Base-by-base conservation (phyloP, 1,140 invertebrate genomes). In the Hesperophylax magnus region DNA sequence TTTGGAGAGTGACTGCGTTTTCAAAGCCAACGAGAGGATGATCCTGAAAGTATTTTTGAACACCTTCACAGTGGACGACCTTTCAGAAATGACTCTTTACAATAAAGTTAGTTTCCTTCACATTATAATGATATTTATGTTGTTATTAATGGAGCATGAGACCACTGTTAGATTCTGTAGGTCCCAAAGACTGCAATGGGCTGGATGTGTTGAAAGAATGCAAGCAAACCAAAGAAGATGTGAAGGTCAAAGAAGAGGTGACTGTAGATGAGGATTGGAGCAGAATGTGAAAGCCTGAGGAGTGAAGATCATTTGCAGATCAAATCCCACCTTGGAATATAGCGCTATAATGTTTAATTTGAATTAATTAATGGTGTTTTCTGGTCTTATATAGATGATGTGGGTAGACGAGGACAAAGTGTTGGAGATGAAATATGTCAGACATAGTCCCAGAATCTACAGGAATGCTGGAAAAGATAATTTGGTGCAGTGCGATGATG, bases 1-100 rank as follows among this genome's bases (percentile, higher is more conserved):
- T 1, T 85, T 96, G n/a, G 94, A 96, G 87, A 92, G 93, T 83
- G 92, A 94, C 89, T 94, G 94, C 85, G 91, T 95, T 75, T 94
- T 95, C 85, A 93, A 95, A 87, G 94, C 94, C n/a, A 94, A 96
- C 85, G 94, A 96, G 84, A 90, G 94, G 83, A 94, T 95, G 88
- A 93, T 95, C 31, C 91, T 96, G 79, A 91, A 94, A 79, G 91
- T 92, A 54, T 93, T 93, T 85, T 88, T 96, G 0, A 92, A 92
- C 63, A 92, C 92, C 18, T 86, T 96, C 17, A 90, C 91, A 18
- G 88, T 96, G 15, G 94, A 96, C 84, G 95, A 96, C 87, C 86
- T 95, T 3, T 93, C 93, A 39, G 93, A 94, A 79, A 91, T 93
- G 58, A 95, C 94, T n/a, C 88, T 96, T 4, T 96, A 96, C 86